Base-by-base conservation (phyloP, 2,888 invertebrate genomes). In the Tineola bisselliella region DNA sequence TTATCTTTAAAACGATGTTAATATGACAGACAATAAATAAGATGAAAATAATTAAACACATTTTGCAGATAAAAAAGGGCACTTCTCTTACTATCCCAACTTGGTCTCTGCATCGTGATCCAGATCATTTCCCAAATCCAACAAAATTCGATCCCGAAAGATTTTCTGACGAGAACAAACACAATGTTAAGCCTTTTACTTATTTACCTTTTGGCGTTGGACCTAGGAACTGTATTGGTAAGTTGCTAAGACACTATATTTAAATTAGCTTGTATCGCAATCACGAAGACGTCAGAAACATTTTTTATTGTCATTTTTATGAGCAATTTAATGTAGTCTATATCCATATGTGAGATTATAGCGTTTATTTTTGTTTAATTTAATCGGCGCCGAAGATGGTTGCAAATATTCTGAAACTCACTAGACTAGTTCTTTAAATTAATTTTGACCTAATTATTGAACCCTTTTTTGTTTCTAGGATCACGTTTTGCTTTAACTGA, bases 161-260 rank as follows among this genome's bases (percentile, higher is more conserved):
- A 33, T 65, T 65, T 58, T 56, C 63, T 6, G 60, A 62, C 0
- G 64, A 64, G 15, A 63, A 64, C n/a, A 61, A 52, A 33, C 15
- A 44, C 3, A 61, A 61, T 1, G 62, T 63, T 15, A 48, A 57
- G 10, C 61, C 61, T 12, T 62, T 31, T 19, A 60, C 63, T 19
- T 63, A 63, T 30, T 5, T 65, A 11, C 63, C 64, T 0, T 63
- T 63, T 62, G 65, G 65, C 5, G 62, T 62, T 43, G 65, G 65
- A 19, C 64, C 65, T 1, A 61, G 65, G 13, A 61, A 62, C 11
- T 65, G 65, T 13, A 62, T 64, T 12, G 65, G 65, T 65, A 61
- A 63, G 58, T 12, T 4, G 8, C 25, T 25, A 6, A 25, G 25
- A 25, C 25, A n/a, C n/a, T n/a, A n/a, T n/a, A n/a, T n/a, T n/a